Conservation (phyloP, 2,113 vertebrate species). For the Pedionomus torquatus region DNA sequence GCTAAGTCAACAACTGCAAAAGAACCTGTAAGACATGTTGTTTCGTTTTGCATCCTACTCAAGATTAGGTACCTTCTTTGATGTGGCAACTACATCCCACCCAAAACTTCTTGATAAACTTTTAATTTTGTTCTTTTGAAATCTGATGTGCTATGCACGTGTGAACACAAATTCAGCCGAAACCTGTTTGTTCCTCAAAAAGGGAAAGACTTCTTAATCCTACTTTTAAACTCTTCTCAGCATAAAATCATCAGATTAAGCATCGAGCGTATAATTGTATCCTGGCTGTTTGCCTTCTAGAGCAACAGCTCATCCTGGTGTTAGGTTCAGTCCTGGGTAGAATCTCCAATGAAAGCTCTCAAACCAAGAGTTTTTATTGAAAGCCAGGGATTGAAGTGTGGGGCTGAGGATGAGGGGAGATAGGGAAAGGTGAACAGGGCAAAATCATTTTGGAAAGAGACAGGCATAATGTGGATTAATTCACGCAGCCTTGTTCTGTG, state of each 20-base stretch:
- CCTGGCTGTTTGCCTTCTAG: background rate
- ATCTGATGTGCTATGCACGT: rapidly evolving
- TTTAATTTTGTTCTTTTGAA: background rate
- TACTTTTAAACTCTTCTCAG: background rate
- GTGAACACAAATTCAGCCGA: background rate
- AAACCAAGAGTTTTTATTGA: background rate
- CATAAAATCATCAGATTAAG: background rate
- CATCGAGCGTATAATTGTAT: background rate
- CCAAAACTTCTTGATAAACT: background rate
- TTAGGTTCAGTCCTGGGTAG: background rate
- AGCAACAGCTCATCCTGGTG: background rate
- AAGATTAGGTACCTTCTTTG: background rate
- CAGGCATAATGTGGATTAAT: background rate
- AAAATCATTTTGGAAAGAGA: background rate
- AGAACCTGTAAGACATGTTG: background rate
- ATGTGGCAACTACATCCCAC: background rate
- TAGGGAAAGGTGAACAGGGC: background rate
- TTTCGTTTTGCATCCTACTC: background rate
- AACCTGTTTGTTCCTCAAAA: background rate
- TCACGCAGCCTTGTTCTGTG: background rate
- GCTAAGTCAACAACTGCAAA: background rate
- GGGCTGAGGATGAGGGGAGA: background rate
- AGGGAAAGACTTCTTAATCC: background rate
- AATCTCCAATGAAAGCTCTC: background rate
- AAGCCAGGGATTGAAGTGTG: background rate